These are phyloP conservation scores for Sarcophaga carnaria DNA, from an alignment of 2,888 invertebrate species.

Conservation along the genomic window DNA sequence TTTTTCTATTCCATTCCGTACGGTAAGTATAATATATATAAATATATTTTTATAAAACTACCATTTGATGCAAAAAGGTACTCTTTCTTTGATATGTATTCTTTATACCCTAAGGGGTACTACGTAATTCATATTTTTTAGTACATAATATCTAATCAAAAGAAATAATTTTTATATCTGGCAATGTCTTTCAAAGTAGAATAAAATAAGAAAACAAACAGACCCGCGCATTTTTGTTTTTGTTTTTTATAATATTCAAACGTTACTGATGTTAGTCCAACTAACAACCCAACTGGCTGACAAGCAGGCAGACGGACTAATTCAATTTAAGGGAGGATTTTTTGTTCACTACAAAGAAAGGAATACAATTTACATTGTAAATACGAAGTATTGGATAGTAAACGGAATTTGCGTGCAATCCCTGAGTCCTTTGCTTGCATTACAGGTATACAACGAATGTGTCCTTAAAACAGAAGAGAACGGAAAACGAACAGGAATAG, in stretches of 20 bases:
- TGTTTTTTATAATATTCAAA: slow-evolving; percentile 2
- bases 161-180: background rate
- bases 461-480: background rate
- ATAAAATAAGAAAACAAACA: slow-evolving; percentile 13
- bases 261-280: slow-evolving; percentile 46
- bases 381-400: slow-evolving; percentile 31
- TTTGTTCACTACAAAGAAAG: background rate
- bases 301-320: background rate
- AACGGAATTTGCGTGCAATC: slow-evolving; percentile 42
- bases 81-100: too few relatives aligned
- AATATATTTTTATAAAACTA: too few relatives aligned
- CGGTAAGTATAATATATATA: too few relatives aligned
- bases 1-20: too few relatives aligned
- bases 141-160: too few relatives aligned
- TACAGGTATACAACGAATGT: slow-evolving; percentile 33
- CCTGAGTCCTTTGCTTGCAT: too few relatives aligned
- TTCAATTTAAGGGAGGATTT: background rate
- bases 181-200: slow-evolving; percentile 28
- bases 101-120: background rate
- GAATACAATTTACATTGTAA: slow-evolving; percentile 3
- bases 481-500: slow-evolving; percentile 40
- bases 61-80: too few relatives aligned
- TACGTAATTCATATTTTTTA: background rate
- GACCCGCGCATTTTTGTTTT: slow-evolving; percentile 8
- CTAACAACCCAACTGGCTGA: slow-evolving; percentile 29